Percentiles rank a stretch among this genome's conserved stretches.
These are phyloP conservation scores for Cryptomyrus ogoouensis DNA, from an alignment of 2,113 vertebrate species.

Conservation along the genomic window DNA sequence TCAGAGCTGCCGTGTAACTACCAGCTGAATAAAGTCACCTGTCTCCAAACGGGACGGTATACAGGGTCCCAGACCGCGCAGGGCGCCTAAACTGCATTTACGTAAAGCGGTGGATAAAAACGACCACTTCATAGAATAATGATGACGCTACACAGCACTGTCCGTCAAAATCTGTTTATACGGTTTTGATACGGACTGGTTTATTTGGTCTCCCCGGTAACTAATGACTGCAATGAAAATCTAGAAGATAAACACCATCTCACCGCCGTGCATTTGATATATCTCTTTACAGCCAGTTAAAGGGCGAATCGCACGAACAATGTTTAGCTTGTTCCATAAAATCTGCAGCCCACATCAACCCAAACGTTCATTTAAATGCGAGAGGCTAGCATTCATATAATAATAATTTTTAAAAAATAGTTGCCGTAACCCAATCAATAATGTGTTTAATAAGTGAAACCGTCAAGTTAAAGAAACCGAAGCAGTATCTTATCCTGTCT, in stretches of 20 bases:
- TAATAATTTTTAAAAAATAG: background rate
- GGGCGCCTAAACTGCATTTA: background rate
- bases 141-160: background rate
- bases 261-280: background rate
- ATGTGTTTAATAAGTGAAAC: background rate
- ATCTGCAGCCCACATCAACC: background rate
- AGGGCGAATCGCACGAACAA: background rate
- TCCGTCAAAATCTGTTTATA: background rate
- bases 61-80: background rate
- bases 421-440: background rate
- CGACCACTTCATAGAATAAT: background rate
- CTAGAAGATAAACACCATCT: background rate
- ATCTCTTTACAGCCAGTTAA: background rate
- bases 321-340: background rate
- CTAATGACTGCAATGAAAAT: background rate
- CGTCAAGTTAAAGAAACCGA: constrained; percentile 53
- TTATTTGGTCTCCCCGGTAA: background rate
- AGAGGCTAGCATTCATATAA: background rate
- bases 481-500: constrained; percentile 68
- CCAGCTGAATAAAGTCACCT: background rate
- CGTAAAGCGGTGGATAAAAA: background rate
- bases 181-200: background rate
- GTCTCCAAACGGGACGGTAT: background rate
- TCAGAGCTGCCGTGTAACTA: background rate
- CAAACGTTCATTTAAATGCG: background rate